Evolutionary conservation across 2,797 vertebrate genomes (phyloP).

Genomic region (Percopsis omiscomaycus): DNA sequence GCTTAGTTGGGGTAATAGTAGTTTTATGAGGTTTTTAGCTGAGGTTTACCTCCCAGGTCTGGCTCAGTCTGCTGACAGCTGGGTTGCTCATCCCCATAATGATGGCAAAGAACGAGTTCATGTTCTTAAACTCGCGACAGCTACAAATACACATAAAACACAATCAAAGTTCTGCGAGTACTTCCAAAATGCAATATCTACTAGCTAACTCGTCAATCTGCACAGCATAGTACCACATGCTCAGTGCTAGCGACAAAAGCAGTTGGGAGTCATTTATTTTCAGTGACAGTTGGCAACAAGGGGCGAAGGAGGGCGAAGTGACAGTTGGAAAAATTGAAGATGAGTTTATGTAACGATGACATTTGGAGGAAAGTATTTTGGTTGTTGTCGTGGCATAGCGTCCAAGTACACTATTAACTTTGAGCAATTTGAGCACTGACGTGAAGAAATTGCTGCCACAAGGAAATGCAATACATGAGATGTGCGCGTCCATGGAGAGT

Average conservation of each 20-base stretch:
- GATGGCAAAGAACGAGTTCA: slow-evolving; percentile 98
- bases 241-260: too few species aligned
- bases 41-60: slow-evolving; percentile 95
- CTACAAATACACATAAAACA: slow-evolving; percentile 66
- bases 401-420: too few species aligned
- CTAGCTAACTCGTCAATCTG: neutral
- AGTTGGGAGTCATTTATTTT: too few species aligned
- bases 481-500: neutral
- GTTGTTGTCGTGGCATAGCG: too few species aligned
- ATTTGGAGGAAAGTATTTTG: too few species aligned
- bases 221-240: too few species aligned
- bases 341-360: too few species aligned
- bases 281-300: too few species aligned
- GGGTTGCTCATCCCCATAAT: slow-evolving; percentile 98
- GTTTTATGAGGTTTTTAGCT: neutral
- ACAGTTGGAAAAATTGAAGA: too few species aligned
- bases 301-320: too few species aligned
- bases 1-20: neutral
- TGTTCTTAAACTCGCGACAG: slow-evolving; percentile 97
- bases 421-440: too few species aligned
- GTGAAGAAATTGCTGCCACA: too few species aligned
- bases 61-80: slow-evolving; percentile 91
- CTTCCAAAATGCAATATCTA: neutral
- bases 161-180: neutral
- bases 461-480: neutral